Base-by-base conservation (phyloP, 2,797 vertebrate species). In the Synanceia verrucosa region DNA sequence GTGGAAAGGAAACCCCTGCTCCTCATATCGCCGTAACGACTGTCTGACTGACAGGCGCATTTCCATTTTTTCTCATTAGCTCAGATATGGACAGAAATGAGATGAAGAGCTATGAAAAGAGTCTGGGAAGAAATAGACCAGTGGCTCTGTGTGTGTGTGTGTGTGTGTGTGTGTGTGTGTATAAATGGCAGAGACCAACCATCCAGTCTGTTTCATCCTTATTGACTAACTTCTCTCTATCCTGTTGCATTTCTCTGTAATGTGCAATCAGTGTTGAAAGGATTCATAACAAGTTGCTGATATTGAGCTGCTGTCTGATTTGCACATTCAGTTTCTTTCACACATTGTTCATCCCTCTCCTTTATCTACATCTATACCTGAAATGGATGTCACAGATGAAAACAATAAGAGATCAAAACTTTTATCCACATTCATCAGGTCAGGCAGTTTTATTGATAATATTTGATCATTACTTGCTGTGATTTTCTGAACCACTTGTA, bases 11-110 rank as follows among this genome's bases (percentile, higher is more conserved):
- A 78, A 78, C 51, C 48, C 85, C 73, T 72, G 16, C 70, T 67
- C 33, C 63, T 71, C 70, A 82, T 70, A 69, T 75, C 55, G 65
- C 29, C 57, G 28, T 9, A 1, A n/a, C 0, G 9, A 59, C 80
- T 59, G 31, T 65, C 77, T 82, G 81, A 83, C 67, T 81, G 88
- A 86, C 61, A 70, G 82, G 44, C 63, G 53, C 73, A 85, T 87
- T 87, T 87, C 71, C 84, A 89, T 87, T 80, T 88, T 88, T 83
- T 79, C 79, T 73, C 67, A 89, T 91, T 87, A 90, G 66, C 60
- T 65, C 59, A 67, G 74, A 84, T 82, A 76, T 82, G 69, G 59
- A 70, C 62, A 72, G 81, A 80, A 84, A 86, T 84, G 43, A 62
- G 68, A 73, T 75, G 70, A 82, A 79, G 73, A 77, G 76, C 80